Evolutionary conservation across 1,140 invertebrate species (phyloP), one percentile per base, ranked within the genome.

Genomic region (Drosophila funebris): DNA sequence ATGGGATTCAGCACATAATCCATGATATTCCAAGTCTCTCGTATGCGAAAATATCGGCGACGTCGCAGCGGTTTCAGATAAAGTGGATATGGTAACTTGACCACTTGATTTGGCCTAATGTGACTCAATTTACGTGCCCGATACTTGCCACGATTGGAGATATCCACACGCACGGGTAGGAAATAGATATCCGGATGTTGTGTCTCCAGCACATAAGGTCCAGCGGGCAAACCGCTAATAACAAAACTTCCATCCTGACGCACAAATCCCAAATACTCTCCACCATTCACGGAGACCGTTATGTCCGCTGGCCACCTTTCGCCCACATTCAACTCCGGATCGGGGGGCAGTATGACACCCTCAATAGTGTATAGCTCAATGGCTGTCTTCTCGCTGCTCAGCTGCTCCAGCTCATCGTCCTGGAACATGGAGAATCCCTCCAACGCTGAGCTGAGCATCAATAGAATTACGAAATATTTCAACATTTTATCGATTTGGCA

Each of bases 1-100:
- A 99, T 98, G 27, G 98, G 98, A 93, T 97, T 98, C 80, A 99
- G 96, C 0, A 99, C 89, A 77, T 99, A 96, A 92, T 99, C 98
- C 4, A 97, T 97, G 2, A 97, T 93, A 31, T 67, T 74, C 98
- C 97, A 98, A 82, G 98, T 97, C 90, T 99, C 97, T 43, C 98
- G 92, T 9, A 95, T 92, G 93, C 98, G 96, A 91, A 99, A 99
- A 93, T 98, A 99, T 74, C 95, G 95, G 69, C 95, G 96, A 66
- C 94, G 95, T 2, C 94, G 94, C 13, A 96, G 67, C 1, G 97
- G 94, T 78, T 96, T 96, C 92, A 99, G 94, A 90, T 95, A 95
- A 50, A 99, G 92, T 6, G 98, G 98, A 92, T 99, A 99, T 0
- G 96, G 94, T 36, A 99, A 93, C 93, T 97, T 96, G 63, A 95